These are phyloP conservation scores for Panthera tigris DNA, from an alignment of 2,113 vertebrate species.

Conservation along the genomic window DNA sequence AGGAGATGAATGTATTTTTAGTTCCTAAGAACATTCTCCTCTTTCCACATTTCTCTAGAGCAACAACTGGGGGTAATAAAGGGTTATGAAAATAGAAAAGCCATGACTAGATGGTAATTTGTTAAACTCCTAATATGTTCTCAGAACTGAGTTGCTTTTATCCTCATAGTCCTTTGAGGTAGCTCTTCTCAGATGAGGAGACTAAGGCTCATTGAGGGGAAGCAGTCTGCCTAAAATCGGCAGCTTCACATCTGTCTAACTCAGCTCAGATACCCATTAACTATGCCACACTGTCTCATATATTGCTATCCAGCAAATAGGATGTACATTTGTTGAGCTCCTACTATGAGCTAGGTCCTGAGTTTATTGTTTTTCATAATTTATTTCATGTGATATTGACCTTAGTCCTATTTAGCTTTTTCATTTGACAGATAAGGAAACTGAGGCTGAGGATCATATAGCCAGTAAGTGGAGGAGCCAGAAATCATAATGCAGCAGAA, in stretches of 20 bases:
- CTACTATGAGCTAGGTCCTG: background rate
- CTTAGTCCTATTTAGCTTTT: background rate
- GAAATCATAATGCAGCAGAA: background rate
- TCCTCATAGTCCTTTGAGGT: background rate
- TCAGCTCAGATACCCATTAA: background rate
- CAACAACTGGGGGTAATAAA: background rate
- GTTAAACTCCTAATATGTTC: background rate
- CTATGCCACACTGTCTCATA: background rate
- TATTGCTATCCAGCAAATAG: background rate
- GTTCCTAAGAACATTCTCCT: background rate
- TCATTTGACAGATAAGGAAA: conserved; percentile 3
- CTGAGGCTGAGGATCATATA: background rate
- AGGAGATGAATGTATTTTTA: background rate
- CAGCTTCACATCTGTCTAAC: background rate
- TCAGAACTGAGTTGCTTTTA: background rate
- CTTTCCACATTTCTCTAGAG: background rate
- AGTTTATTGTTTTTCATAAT: background rate
- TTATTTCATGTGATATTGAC: background rate
- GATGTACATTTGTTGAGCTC: background rate
- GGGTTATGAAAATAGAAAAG: background rate
- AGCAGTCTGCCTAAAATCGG: background rate
- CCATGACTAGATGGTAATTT: background rate
- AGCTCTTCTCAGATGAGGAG: background rate
- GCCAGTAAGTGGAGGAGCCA: background rate
- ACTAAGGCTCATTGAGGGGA: background rate